Evolutionary conservation across 2,888 invertebrate species (phyloP), one percentile per base, ranked within the genome.

Genomic region (Tholera decimalis): DNA sequence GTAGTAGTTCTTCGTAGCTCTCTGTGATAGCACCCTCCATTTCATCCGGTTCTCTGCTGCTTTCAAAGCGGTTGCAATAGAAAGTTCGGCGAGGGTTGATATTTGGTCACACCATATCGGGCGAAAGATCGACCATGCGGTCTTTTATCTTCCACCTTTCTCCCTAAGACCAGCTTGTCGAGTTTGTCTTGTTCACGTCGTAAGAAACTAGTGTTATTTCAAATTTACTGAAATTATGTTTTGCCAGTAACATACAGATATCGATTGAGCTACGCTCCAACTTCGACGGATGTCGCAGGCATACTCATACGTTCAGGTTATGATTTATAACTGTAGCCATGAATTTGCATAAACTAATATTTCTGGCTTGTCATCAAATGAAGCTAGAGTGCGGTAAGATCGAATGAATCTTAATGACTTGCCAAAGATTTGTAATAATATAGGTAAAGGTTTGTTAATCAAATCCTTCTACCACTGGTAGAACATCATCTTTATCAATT

Each of bases 321-420:
- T 86, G 84, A 87, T 85, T 85, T 82, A 85, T 83, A 77, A 68
- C 65, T 61, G 49, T 60, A 69, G 62, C 71, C 71, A 66, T 73
- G 78, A 82, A 73, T 59, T 70, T 74, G 76, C 78, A 80, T 75
- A 73, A 79, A 82, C 73, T 69, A 53, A 53, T 54, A 33, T 53
- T 73, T 58, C 55, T 56, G 49, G 57, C 73, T 64, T 58, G 71
- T 71, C 76, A 76, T 73, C 46, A 39, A 74, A 54, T 69, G 54
- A 47, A 75, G n/a, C n/a, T n/a, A 55, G 55, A 72, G 54, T 55
- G n/a, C n/a, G 33, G 39, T 26, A 37, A 22, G 33, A 39, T 35
- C 18, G 22, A 28, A 26, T 15, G 24, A 39, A 5, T 43, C 11
- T 22, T 13, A 24, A 24, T n/a, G 22, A 26, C 3, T 41, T 41